These are phyloP conservation scores for Orientallactaga bullata DNA, from an alignment of 2,113 vertebrate species.

Conservation along the genomic window DNA sequence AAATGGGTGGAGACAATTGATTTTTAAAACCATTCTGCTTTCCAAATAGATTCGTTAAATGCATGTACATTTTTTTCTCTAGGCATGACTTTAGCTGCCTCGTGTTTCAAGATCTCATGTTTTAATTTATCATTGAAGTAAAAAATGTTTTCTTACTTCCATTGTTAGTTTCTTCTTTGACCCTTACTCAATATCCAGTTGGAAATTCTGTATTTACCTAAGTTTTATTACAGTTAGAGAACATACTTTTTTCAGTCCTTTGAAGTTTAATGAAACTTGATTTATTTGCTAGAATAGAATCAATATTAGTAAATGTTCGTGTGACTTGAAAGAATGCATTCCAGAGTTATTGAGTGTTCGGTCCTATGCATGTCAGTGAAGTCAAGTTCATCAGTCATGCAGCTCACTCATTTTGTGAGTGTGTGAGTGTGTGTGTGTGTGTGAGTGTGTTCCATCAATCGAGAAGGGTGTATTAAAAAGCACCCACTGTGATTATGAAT, in stretches of 20 bases:
- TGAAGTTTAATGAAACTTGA: slow-evolving; percentile 12
- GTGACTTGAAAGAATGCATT: neutral
- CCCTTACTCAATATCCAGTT: slow-evolving; percentile 21
- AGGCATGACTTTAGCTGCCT: neutral
- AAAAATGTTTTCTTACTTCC: neutral
- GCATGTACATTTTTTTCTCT: neutral
- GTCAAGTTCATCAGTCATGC: neutral
- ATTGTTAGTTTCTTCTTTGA: slow-evolving; percentile 14
- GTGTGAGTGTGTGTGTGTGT: neutral
- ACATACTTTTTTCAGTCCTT: neutral
- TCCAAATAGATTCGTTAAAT: slow-evolving; percentile 11
- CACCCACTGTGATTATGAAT: neutral
- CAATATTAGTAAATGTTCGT: slow-evolving; percentile 10
- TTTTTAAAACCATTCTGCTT: slow-evolving; percentile 12
- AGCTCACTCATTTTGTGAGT: neutral
- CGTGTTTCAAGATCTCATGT: neutral
- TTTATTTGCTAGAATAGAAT: slow-evolving; percentile 5
- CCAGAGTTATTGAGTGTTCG: neutral
- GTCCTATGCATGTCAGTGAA: neutral
- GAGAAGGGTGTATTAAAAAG: slow-evolving; percentile 12
- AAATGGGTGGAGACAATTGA: neutral
- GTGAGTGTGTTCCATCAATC: neutral
- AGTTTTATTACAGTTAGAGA: slow-evolving; percentile 9
- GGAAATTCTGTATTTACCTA: neutral
- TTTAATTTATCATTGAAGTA: slow-evolving; percentile 40